Evolutionary conservation across 2,113 vertebrate species (phyloP), one percentile per base, ranked within the genome.

Genomic region (Centropristis striata): DNA sequence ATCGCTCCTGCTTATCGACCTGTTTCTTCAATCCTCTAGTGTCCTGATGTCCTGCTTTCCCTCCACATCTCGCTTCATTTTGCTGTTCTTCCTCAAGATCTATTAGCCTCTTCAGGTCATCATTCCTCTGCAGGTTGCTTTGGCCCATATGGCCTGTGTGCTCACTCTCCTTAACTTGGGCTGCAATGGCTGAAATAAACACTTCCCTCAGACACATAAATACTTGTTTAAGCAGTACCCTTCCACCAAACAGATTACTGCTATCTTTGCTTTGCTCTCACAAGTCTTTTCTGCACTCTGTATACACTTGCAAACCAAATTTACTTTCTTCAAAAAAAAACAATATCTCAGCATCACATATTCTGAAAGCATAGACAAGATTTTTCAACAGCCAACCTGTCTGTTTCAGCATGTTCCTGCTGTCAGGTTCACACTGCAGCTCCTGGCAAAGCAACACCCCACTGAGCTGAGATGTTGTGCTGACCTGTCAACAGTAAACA

Each of bases 21-120:
- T 32, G 72, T 81, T 86, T 77, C 85, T 81, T 79, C 77, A 86
- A 87, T 83, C 74, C 81, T 83, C 84, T 63, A 54, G 67, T 76
- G 91, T 28, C 78, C 57, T 4, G 50, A 80, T 87, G 88, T 81
- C 79, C 76, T 60, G 53, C 71, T 87, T 80, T 85, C 41, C 54
- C 23, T 55, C 42, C n/a, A 58, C 64, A 60, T 66, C 63, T 44
- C 11, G 18, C 75, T 78, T 81, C 44, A 66, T 72, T 89, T 68
- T 67, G 36, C 51, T 71, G 61, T 70, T 49, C 60, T 61, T 68
- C 58, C 66, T 72, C 66, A 53, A 66, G 71, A 80, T 81, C 54
- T 70, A 81, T 83, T 63, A 66, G 67, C 53, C 41, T 80, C 47
- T 67, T 53, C 9, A 5, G 53, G 72, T 78, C 76, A 73, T 74